Percentiles rank a stretch among this genome's conserved stretches.
phyloP scores from a whole-genome alignment of 2,113 vertebrate species.

The Megaleporinus macrocephalus region DNA sequence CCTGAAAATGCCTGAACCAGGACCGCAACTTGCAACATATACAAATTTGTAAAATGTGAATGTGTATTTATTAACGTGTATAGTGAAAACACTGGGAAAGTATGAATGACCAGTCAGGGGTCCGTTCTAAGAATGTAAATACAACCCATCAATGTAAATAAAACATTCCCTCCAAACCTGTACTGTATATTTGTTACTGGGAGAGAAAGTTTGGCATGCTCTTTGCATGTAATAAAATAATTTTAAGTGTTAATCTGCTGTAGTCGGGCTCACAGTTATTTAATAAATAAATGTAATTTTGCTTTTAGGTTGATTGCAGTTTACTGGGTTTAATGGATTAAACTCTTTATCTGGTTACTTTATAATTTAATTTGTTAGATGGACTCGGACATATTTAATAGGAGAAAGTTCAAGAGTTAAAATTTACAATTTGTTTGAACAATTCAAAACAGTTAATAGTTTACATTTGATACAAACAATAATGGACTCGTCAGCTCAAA shows the following conservation, averaged over 20 bases:
- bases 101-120: not conserved
- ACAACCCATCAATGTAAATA: slow-evolving; percentile 15
- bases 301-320: not conserved
- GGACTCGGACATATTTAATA: too few relatives aligned
- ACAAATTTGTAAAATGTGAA: slow-evolving; percentile 15
- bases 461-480: too few relatives aligned
- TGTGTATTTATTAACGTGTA: slow-evolving; percentile 14
- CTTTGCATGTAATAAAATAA: not conserved
- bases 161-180: not conserved
- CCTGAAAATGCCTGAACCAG: not conserved
- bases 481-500: too few relatives aligned
- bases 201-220: slow-evolving; percentile 16
- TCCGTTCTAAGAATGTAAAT: not conserved
- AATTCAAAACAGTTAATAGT: too few relatives aligned
- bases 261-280: not conserved
- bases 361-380: too few relatives aligned
- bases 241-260: not conserved
- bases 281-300: not conserved
- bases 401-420: too few relatives aligned
- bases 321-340: too few relatives aligned
- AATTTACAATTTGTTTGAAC: too few relatives aligned
- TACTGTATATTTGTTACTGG: not conserved
- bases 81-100: not conserved
- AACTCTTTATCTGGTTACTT: too few relatives aligned
- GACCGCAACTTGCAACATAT: not conserved